Conservation (phyloP, 2,113 vertebrate species). For the Syngnathus floridae region DNA sequence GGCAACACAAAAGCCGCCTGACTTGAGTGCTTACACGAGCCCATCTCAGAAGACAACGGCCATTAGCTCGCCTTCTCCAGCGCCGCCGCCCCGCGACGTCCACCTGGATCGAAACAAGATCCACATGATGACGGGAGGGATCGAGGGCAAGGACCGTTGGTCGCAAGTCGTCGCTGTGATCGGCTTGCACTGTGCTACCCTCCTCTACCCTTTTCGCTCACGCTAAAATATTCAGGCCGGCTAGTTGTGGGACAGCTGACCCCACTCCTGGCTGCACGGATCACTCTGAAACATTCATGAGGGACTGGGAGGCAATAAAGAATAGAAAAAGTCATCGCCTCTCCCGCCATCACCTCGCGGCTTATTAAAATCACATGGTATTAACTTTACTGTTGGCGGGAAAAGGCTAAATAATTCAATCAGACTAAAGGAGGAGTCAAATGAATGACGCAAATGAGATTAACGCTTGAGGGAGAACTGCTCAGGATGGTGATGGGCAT, state of each 20-base stretch:
- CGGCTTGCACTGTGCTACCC: not conserved
- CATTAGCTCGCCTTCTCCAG: constrained; percentile 56
- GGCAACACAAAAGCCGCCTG: constrained; percentile 67
- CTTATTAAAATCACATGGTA: constrained; percentile 75
- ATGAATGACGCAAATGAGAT: constrained; percentile 71
- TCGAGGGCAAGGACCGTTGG: constrained; percentile 8
- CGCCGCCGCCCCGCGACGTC: constrained; percentile 44
- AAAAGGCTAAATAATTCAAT: constrained; percentile 71
- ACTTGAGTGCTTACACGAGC: constrained; percentile 57
- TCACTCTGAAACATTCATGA: constrained; percentile 65
- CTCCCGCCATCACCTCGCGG: constrained; percentile 59
- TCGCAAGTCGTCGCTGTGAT: constrained; percentile 15
- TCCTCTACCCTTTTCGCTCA: constrained; percentile 23
- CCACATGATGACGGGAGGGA: constrained; percentile 12
- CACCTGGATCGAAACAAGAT: constrained; percentile 53
- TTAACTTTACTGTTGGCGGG: constrained; percentile 66
- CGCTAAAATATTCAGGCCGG: constrained; percentile 36
- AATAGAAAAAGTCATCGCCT: constrained; percentile 53
- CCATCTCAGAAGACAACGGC: constrained; percentile 53
- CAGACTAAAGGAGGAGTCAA: constrained; percentile 68
- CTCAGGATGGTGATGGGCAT: constrained; percentile 40
- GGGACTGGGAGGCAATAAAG: constrained; percentile 39
- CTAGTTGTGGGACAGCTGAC: constrained; percentile 44
- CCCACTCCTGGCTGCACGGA: constrained; percentile 36
- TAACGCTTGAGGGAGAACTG: constrained; percentile 60